Base-by-base conservation (phyloP, 2,797 vertebrate genomes). In the Adelosebastes latens region DNA sequence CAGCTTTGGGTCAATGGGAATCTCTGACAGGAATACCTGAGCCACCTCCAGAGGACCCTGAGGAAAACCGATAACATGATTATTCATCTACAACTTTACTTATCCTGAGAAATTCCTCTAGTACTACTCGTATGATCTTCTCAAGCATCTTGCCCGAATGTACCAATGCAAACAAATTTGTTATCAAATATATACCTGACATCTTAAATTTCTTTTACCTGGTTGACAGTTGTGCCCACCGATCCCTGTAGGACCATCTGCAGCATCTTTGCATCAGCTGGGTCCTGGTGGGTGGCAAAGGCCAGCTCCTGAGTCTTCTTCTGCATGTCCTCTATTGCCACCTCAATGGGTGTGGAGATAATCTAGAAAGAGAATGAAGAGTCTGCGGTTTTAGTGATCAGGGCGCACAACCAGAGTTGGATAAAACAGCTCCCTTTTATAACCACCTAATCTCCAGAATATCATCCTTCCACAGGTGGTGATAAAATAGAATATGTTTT, bases 171-270 rank as follows among this genome's bases (percentile, higher is more conserved):
- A 18, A 31, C 4, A 53, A 14, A 13, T 18, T 27, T 31, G 2
- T 10, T 5, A 27, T 75, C 12, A 59, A 49, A 46, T 20, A 18
- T 29, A 29, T 22, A 20, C 24, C 31, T 4, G 22, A 20, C 12
- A 24, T n/a, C 1, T 24, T 46, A 1, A 58, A 58, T 6, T 13
- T 2, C 29, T 80, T 3, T 59, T 83, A 99, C 98, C 97, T 99
- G 98, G 91, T 99, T 99, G 69, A 99, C 98, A 5, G 98, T 99
- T 34, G 98, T 99, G 79, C 98, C 98, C 77, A 99, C 98, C 75
- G 98, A 99, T 24, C 98, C 98, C 87, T 99, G 98, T 22, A 99
- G 96, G 58, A 99, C 98, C 98, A 99, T 99, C 94, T 99, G 98
- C 74, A 99, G 94, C 98, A 99, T 99, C 93, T 99, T 99, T 67